A percentile compares a stretch with the other conserved stretches of the same genome.
Evolutionary conservation across 2,888 invertebrate genomes (phyloP).

Genomic region (Rugalucina vietnamica): DNA sequence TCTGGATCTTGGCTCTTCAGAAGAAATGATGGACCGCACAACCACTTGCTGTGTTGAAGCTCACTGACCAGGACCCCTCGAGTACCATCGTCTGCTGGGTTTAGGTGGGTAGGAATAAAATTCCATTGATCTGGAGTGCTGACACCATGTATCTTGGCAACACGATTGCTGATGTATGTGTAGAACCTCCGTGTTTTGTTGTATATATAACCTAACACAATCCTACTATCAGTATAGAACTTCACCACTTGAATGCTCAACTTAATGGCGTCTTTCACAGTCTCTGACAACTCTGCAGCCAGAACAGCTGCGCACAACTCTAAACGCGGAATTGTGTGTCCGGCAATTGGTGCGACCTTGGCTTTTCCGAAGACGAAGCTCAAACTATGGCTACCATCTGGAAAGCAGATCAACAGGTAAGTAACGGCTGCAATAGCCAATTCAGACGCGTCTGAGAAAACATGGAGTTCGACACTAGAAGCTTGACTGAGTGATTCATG

Average conservation of each 20-base stretch:
- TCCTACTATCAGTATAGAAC: conserved; percentile 59
- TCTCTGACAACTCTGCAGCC: conserved; percentile 32
- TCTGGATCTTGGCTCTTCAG: not conserved
- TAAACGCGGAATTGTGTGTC: conserved; percentile 59
- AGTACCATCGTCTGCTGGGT: conserved; percentile 55
- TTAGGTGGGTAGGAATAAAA: conserved; percentile 40
- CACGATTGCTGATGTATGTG: conserved; percentile 55
- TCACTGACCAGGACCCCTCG: conserved; percentile 1
- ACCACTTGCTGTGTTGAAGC: conserved; percentile 41
- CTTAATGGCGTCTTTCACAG: conserved; percentile 23
- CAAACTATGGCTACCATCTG: conserved; percentile 6
- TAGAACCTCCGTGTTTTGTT: conserved; percentile 56
- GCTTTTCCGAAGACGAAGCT: conserved; percentile 60
- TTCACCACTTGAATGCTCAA: not conserved
- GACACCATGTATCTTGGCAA: conserved; percentile 32
- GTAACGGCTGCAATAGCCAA: conserved; percentile 34
- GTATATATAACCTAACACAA: conserved; percentile 54
- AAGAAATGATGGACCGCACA: conserved; percentile 25
- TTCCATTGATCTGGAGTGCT: conserved; percentile 50
- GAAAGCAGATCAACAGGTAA: conserved; percentile 16
- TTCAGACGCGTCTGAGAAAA: conserved; percentile 47
- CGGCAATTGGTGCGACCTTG: conserved; percentile 45
- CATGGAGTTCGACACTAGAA: conserved; percentile 7
- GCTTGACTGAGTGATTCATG: not conserved
- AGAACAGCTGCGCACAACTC: conserved; percentile 61